A percentile compares a stretch with the other conserved stretches of the same genome.
These are phyloP conservation scores for Xenopus laevis DNA, from an alignment of 2,113 vertebrate genomes.

Conservation along the genomic window DNA sequence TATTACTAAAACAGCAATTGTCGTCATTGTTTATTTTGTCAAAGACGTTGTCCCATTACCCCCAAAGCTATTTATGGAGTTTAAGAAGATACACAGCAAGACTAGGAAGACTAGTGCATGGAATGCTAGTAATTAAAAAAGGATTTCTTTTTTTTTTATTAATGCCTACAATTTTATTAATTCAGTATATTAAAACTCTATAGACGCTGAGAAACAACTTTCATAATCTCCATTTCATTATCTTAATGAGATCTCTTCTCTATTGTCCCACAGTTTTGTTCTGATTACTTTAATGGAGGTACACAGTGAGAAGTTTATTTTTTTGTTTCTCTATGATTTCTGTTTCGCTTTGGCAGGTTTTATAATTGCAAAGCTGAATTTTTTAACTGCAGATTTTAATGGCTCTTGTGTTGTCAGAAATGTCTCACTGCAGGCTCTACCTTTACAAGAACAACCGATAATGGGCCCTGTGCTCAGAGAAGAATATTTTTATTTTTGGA, in stretches of 20 bases:
- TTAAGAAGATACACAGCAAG: conserved; percentile 47
- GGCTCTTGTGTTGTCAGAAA: conserved; percentile 14
- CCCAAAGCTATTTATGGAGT: conserved; percentile 50
- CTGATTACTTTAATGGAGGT: conserved; percentile 66
- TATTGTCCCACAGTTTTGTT: conserved; percentile 72
- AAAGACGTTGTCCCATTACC: conserved; percentile 42
- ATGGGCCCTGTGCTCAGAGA: too few species aligned
- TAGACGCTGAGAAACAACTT: conserved; percentile 65
- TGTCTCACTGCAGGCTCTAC: conserved; percentile 7
- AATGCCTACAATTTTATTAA: conserved; percentile 58
- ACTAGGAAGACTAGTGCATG: conserved; percentile 41
- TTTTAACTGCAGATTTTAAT: conserved; percentile 39
- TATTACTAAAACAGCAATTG: conserved; percentile 2
- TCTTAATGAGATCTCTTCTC: conserved; percentile 79
- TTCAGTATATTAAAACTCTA: conserved; percentile 65
- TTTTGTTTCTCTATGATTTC: conserved; percentile 50
- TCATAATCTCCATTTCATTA: conserved; percentile 71
- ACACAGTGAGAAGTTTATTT: conserved; percentile 57
- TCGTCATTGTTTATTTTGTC: conserved; percentile 3
- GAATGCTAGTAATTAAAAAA: conserved; percentile 37
- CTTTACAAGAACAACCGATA: neutral
- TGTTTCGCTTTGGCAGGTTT: conserved; percentile 68
- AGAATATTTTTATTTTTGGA: too few species aligned
- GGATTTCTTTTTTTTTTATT: conserved; percentile 61
- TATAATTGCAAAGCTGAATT: conserved; percentile 63